phyloP scores from a whole-genome alignment of 2,113 vertebrate species.

The mouse (Mus musculus) region DNA sequence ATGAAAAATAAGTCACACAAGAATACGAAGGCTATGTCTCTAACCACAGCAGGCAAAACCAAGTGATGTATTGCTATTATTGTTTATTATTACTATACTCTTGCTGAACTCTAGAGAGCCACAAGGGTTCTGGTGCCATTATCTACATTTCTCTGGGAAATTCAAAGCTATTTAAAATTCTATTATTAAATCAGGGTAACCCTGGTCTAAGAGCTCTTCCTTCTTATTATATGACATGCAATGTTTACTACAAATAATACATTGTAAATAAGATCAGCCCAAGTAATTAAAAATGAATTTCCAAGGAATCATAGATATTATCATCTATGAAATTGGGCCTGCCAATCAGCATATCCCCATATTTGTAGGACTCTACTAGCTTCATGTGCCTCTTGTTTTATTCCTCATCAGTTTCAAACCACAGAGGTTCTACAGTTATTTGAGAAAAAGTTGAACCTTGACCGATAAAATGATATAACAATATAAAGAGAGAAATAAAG shows the following conservation, averaged over 20 bases:
- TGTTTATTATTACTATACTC: not conserved
- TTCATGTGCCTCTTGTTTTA: not conserved
- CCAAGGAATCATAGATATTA: not conserved
- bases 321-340: not conserved
- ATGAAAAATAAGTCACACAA: not conserved
- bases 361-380: not conserved
- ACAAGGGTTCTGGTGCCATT: not conserved
- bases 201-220: not conserved
- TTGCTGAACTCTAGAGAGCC: not conserved
- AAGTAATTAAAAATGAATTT: slow-evolving; percentile 43
- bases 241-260: not conserved
- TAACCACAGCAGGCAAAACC: not conserved
- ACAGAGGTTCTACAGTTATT: not conserved
- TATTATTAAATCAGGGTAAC: not conserved
- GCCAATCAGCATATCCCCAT: not conserved
- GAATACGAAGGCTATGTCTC: not conserved
- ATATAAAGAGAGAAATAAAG: not conserved
- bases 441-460: not conserved
- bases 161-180: slow-evolving; percentile 29
- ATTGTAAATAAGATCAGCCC: not conserved
- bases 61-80: not conserved
- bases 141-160: not conserved
- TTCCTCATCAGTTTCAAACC: not conserved
- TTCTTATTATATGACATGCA: not conserved
- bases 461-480: not conserved